phyloP scores from a whole-genome alignment of 1,140 invertebrate genomes.

The Drosophila rufa region DNA sequence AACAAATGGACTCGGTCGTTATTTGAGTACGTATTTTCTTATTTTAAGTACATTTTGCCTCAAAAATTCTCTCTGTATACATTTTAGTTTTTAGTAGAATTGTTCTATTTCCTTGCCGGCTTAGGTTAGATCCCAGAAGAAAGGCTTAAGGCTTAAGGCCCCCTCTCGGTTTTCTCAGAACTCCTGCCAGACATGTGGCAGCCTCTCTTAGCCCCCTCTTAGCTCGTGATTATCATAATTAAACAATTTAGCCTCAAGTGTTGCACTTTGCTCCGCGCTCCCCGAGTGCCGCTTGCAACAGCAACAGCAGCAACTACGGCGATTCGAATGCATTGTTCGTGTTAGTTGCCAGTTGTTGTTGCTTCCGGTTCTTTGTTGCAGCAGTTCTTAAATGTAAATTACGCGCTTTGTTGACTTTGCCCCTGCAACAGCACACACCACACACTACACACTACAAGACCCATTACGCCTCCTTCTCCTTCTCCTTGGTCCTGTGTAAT shows the following conservation, averaged over 20 bases:
- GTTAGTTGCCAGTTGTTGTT: conserved; percentile 56
- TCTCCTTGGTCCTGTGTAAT: conserved; percentile 24
- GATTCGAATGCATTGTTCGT: conserved; percentile 57
- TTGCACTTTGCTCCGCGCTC: conserved; percentile 61
- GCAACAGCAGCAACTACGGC: conserved; percentile 1
- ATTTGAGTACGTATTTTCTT: too few species aligned
- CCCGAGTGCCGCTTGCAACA: conserved; percentile 38
- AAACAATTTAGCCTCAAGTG: conserved; percentile 77
- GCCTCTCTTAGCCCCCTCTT: background rate
- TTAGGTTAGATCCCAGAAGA: too few species aligned
- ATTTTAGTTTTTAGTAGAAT: too few species aligned
- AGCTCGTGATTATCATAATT: conserved; percentile 76
- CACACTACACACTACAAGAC: conserved; percentile 18
- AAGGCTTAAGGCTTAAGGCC: background rate
- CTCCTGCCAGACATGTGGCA: conserved; percentile 11
- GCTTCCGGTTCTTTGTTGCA: conserved; percentile 77
- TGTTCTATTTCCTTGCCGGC: too few species aligned
- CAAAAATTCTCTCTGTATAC: too few species aligned
- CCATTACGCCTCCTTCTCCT: background rate
- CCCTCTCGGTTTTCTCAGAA: background rate
- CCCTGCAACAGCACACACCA: conserved; percentile 29
- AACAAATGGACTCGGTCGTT: too few species aligned
- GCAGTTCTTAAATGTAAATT: conserved; percentile 80
- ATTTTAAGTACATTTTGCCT: too few species aligned
- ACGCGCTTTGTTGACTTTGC: conserved; percentile 80